Conservation (phyloP, 2,888 invertebrate species). For the Caradrina kadenii region DNA sequence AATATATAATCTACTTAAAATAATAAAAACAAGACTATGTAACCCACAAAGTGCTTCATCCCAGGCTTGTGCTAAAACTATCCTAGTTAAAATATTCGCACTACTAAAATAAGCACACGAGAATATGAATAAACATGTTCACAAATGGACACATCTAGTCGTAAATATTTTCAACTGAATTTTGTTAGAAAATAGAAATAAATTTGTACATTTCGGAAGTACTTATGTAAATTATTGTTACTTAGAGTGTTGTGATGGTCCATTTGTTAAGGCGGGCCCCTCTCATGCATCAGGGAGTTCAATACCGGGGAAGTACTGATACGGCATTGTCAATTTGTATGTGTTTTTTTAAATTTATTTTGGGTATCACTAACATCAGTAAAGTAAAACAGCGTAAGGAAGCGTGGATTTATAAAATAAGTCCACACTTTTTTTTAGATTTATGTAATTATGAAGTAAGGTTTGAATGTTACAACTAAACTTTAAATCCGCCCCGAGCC, state of each 20-base stretch:
- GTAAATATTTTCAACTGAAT: slow-evolving; percentile 38
- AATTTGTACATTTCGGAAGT: slow-evolving; percentile 19
- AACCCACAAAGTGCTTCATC: slow-evolving; percentile 10
- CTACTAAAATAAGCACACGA: slow-evolving; percentile 29
- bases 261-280: background rate
- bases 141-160: slow-evolving; percentile 47
- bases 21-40: background rate
- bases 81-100: slow-evolving; percentile 40
- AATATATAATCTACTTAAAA: background rate
- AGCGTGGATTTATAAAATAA: no score
- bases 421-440: no score
- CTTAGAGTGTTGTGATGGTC: background rate
- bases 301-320: no score
- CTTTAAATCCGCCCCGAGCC: no score
- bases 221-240: slow-evolving; percentile 8
- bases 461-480: no score
- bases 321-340: no score
- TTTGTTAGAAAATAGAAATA: slow-evolving; percentile 25
- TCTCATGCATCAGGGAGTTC: no score
- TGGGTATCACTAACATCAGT: no score
- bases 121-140: slow-evolving; percentile 54
- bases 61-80: slow-evolving; percentile 16
- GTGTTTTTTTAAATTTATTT: no score
- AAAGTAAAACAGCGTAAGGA: no score
- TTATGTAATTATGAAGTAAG: no score